These are phyloP conservation scores for Habrosyne pyritoides DNA, from an alignment of 2,888 invertebrate genomes.

Conservation along the genomic window DNA sequence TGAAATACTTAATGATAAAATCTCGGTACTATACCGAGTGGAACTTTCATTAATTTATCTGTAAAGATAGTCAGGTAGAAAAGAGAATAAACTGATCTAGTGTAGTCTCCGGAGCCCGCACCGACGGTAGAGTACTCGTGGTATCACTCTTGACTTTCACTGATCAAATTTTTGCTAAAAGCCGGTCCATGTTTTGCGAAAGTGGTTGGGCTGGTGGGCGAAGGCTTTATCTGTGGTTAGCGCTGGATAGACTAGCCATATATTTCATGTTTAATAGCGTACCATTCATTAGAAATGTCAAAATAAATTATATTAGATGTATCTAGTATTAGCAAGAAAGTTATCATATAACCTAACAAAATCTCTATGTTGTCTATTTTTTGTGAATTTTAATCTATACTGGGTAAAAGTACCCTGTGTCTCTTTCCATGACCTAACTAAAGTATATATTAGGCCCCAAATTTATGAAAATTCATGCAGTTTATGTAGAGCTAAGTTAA, in stretches of 20 bases:
- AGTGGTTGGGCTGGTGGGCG: constrained; percentile 70
- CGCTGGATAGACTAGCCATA: constrained; percentile 48
- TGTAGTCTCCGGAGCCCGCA: constrained; percentile 44
- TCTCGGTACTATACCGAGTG: not conserved
- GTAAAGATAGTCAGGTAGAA: constrained; percentile 11
- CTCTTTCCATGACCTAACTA: no score
- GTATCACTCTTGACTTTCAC: constrained; percentile 74
- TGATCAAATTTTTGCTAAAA: constrained; percentile 83
- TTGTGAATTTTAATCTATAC: not conserved
- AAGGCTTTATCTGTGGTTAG: constrained; percentile 48
- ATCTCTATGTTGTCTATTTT: not conserved
- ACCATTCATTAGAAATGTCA: constrained; percentile 19
- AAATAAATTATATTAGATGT: not conserved
- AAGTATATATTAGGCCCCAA: no score
- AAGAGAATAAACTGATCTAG: constrained; percentile 55
- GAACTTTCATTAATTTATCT: constrained; percentile 8
- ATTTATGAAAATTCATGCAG: no score
- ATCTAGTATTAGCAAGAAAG: not conserved
- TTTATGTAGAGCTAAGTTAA: no score
- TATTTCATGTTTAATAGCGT: constrained; percentile 32
- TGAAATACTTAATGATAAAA: not conserved
- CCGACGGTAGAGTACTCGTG: constrained; percentile 27
- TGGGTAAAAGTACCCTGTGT: no score
- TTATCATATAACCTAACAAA: not conserved
- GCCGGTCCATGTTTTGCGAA: constrained; percentile 79